phyloP scores from a whole-genome alignment of 1,140 invertebrate species.

The Saccostrea cuccullata region DNA sequence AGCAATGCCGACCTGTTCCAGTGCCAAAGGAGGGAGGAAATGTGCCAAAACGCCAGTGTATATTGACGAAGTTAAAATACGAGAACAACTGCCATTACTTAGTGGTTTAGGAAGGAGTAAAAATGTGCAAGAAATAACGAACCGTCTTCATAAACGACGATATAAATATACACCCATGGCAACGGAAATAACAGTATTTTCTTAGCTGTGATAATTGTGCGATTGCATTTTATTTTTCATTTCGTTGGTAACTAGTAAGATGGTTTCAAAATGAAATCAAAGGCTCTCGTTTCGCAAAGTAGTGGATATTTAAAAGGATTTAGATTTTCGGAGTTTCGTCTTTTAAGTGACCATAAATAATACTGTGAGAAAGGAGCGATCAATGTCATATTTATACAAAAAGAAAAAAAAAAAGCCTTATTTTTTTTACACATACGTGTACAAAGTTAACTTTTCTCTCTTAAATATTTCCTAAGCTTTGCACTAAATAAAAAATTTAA shows the following conservation, averaged over 20 bases:
- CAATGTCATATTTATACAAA: no score
- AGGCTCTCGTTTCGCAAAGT: no score
- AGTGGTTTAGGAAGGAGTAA: constrained; percentile 60
- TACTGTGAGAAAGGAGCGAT: no score
- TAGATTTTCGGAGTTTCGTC: no score
- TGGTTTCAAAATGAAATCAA: no score
- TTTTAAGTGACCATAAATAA: no score
- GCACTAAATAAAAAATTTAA: no score
- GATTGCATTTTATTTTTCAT: background rate
- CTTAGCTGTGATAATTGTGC: background rate
- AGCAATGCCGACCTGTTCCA: constrained; percentile 53
- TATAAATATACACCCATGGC: constrained; percentile 12
- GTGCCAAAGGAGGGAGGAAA: constrained; percentile 38
- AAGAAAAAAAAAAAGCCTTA: no score
- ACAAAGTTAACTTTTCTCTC: no score
- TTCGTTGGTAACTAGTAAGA: background rate
- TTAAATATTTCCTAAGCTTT: no score
- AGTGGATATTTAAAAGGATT: no score
- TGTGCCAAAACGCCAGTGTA: constrained; percentile 59
- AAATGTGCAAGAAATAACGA: constrained; percentile 60
- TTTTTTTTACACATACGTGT: no score
- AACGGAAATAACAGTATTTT: background rate
- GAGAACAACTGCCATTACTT: constrained; percentile 59
- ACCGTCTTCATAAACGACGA: constrained; percentile 49
- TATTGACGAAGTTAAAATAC: constrained; percentile 64